Evolutionary conservation across 92 coral and sea anemone genomes (phyloP).

Genomic region (Phymanthus crucifer): DNA sequence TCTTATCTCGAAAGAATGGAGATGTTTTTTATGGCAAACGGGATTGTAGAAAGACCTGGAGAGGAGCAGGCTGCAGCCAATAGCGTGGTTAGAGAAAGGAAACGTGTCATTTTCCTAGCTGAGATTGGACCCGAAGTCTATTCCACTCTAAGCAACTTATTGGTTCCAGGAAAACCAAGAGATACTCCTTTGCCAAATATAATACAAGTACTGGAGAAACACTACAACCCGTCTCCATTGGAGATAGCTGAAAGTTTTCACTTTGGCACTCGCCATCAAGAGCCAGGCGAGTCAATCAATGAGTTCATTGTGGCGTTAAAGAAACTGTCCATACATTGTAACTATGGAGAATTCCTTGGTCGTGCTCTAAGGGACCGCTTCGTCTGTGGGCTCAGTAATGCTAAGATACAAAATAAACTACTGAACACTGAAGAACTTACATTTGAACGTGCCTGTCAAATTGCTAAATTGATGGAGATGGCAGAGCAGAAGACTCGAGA

Average conservation of each 20-base stretch:
- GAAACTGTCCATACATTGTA: conserved; percentile 53
- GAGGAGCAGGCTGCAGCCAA: conserved; percentile 35
- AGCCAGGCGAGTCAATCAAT: conserved; percentile 45
- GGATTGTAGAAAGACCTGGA: conserved; percentile 38
- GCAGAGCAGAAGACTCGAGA: conserved; percentile 62
- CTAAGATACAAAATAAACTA: conserved; percentile 53
- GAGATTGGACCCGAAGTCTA: conserved; percentile 60
- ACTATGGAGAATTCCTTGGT: conserved; percentile 52
- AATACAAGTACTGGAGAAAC: conserved; percentile 30
- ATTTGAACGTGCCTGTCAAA: conserved; percentile 47
- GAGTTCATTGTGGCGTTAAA: conserved; percentile 49
- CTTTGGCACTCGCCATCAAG: conserved; percentile 45
- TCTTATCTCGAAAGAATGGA: conserved; percentile 57
- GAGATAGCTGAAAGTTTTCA: conserved; percentile 58
- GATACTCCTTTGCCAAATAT: conserved; percentile 35
- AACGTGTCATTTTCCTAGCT: conserved; percentile 50
- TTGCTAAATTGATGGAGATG: conserved; percentile 63
- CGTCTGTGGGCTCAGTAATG: conserved; percentile 53
- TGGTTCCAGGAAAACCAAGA: conserved; percentile 45
- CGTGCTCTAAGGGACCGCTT: conserved; percentile 55
- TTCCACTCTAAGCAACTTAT: conserved; percentile 39
- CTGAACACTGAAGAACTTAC: conserved; percentile 41
- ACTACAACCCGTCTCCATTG: conserved; percentile 42
- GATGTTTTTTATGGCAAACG: conserved; percentile 57
- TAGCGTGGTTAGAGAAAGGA: conserved; percentile 31